Conservation (phyloP, 2,888 invertebrate species). For the Cheilosia soror region DNA sequence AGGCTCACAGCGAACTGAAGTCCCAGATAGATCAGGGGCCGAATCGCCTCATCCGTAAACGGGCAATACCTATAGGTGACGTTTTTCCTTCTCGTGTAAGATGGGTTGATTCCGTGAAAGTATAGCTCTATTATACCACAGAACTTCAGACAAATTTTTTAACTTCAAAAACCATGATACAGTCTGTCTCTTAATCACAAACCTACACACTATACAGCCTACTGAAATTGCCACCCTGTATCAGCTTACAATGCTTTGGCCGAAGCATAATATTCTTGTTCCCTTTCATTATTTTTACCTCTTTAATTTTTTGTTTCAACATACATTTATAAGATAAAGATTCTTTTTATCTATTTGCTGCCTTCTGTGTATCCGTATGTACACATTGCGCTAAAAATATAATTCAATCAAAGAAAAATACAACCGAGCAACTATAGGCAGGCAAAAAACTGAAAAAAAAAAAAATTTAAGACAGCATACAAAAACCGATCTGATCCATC, state of each 20-base stretch:
- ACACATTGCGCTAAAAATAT: slow-evolving; percentile 71
- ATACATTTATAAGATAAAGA: slow-evolving; percentile 27
- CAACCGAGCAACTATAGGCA: slow-evolving; percentile 49
- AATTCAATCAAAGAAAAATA: slow-evolving; percentile 68
- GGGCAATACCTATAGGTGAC: too few species aligned
- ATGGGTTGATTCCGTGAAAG: too few species aligned
- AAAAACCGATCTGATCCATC: slow-evolving; percentile 36
- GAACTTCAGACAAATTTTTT: too few species aligned
- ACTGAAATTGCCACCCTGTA: slow-evolving; percentile 8
- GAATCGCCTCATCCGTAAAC: too few species aligned
- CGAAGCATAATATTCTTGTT: slow-evolving; percentile 16
- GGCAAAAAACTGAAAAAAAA: slow-evolving; percentile 13
- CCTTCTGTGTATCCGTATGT: slow-evolving; percentile 22
- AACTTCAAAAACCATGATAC: not conserved
- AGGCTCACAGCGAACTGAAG: too few species aligned
- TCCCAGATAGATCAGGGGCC: too few species aligned
- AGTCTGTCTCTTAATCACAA: not conserved
- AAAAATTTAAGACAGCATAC: slow-evolving; percentile 24
- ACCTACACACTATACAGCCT: not conserved
- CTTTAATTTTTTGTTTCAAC: slow-evolving; percentile 34
- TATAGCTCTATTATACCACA: too few species aligned
- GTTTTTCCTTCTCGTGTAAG: too few species aligned
- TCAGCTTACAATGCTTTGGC: not conserved
- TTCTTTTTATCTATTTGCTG: slow-evolving; percentile 12
- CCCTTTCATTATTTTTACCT: slow-evolving; percentile 27